Base-by-base conservation (phyloP, 2,797 vertebrate species). In the Platalea minor region DNA sequence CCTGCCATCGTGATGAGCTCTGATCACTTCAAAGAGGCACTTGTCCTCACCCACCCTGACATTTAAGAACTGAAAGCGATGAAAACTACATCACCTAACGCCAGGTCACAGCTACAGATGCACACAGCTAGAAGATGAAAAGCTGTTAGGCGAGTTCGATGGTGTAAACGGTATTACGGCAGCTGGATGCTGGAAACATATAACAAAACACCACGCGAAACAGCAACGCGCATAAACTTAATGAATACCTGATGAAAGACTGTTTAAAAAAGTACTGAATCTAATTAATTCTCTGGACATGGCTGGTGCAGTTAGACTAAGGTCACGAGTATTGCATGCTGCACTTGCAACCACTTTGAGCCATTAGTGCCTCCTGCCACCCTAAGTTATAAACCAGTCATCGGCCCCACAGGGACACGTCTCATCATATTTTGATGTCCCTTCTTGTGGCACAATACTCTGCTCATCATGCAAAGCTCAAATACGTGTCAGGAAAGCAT, bases 161-260 rank as follows among this genome's bases (percentile, higher is more conserved):
- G 29, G 80, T 54, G 6, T 74, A 85, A 82, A 93, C 65, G 21
- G 50, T 19, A 81, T 60, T 68, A 73, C 4, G 5, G 84, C 81
- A 76, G 46, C 59, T 91, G 70, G 64, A 75, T 67, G 77, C 70
- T 82, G 64, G 59, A 83, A 91, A 82, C 14, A 19, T 29, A 54
- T 8, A 89, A 70, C 67, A 85, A 95, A 90, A 91, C 48, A 74
- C 37, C 70, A 91, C 7, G 2, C 86, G 76, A 88, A 95, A 79
- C 59, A 90, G 63, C 56, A 82, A 92, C 2, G 28, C 46, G 85
- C 43, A 56, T 51, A 89, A 83, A 46, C 78, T 69, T 94, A 96
- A 97, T 94, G 76, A 92, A 95, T 95, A 79, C 69, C 65, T 89
- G 78, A 93, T 77, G 84, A 97, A 92, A 92, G 87, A 46, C 68